A percentile compares a stretch with the other conserved stretches of the same genome.
phyloP scores from a whole-genome alignment of 1,140 invertebrate genomes.

The Goniozus legneri region DNA sequence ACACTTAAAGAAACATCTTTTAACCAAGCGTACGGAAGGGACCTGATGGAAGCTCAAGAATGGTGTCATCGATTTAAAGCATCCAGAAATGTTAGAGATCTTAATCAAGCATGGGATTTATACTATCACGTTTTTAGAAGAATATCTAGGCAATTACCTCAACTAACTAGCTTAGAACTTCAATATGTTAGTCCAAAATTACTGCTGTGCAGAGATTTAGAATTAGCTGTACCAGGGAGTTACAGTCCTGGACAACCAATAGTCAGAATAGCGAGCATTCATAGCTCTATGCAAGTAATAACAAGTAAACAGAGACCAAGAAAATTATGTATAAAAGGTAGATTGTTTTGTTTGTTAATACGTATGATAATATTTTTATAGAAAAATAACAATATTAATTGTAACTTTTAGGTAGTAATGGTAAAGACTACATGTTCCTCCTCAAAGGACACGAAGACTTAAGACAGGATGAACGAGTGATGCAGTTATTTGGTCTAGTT shows the following conservation, averaged over 20 bases:
- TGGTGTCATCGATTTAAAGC: slow-evolving; percentile 89
- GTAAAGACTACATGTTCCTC: slow-evolving; percentile 97
- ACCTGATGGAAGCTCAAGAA: slow-evolving; percentile 89
- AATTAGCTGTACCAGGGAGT: slow-evolving; percentile 92
- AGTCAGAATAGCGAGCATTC: slow-evolving; percentile 85
- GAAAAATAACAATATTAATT: slow-evolving; percentile 12
- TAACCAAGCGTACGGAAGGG: slow-evolving; percentile 91
- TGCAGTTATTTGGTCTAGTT: slow-evolving; percentile 98
- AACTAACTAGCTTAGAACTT: slow-evolving; percentile 83
- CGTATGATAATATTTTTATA: neutral
- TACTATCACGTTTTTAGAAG: slow-evolving; percentile 97
- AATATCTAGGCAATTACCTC: slow-evolving; percentile 91
- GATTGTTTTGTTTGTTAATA: slow-evolving; percentile 5
- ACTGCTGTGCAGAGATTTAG: slow-evolving; percentile 82
- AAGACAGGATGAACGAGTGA: slow-evolving; percentile 97
- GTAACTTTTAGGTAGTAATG: slow-evolving; percentile 74
- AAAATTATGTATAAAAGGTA: slow-evolving; percentile 87
- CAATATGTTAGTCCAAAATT: slow-evolving; percentile 95
- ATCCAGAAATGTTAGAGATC: slow-evolving; percentile 80
- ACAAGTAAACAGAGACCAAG: slow-evolving; percentile 96
- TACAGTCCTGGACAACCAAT: slow-evolving; percentile 86
- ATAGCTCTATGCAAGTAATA: slow-evolving; percentile 83
- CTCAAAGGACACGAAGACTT: slow-evolving; percentile 99
- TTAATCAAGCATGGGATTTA: slow-evolving; percentile 98
- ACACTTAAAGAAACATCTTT: slow-evolving; percentile 97